These are phyloP conservation scores for Leuciscus idus DNA, from an alignment of 2,113 vertebrate genomes.

Conservation along the genomic window DNA sequence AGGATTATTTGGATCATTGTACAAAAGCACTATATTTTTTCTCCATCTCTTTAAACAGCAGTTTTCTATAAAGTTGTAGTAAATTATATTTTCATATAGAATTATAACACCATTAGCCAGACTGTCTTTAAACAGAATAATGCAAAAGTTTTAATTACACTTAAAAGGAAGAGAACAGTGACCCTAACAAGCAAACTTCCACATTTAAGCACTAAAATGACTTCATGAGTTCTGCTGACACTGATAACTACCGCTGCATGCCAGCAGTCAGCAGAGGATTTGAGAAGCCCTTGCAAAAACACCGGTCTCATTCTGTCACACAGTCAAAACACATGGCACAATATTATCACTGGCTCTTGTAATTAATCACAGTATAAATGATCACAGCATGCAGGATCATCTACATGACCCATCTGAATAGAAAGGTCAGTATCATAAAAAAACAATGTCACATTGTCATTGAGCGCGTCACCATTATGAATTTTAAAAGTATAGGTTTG, in stretches of 20 bases:
- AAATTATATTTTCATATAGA: not conserved
- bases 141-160: not conserved
- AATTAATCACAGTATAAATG: not conserved
- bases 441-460: not conserved
- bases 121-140: not conserved
- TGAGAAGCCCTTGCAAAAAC: conserved; percentile 6
- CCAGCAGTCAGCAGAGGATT: conserved; percentile 36
- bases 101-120: not conserved
- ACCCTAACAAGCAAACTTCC: not conserved
- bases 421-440: not conserved
- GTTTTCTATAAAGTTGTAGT: not conserved
- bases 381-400: not conserved
- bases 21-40: not conserved
- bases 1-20: not conserved
- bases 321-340: not conserved
- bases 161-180: too few relatives aligned
- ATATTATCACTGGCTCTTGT: not conserved
- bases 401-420: not conserved
- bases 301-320: not conserved
- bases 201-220: not conserved
- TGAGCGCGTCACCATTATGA: not conserved
- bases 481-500: not conserved
- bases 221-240: conserved; percentile 23
- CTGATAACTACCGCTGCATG: conserved; percentile 10
- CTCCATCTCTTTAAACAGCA: not conserved